A percentile compares a stretch with the other conserved stretches of the same genome.
These are phyloP conservation scores for Lordiphosa stackelbergi DNA, from an alignment of 1,140 invertebrate genomes.

Conservation along the genomic window DNA sequence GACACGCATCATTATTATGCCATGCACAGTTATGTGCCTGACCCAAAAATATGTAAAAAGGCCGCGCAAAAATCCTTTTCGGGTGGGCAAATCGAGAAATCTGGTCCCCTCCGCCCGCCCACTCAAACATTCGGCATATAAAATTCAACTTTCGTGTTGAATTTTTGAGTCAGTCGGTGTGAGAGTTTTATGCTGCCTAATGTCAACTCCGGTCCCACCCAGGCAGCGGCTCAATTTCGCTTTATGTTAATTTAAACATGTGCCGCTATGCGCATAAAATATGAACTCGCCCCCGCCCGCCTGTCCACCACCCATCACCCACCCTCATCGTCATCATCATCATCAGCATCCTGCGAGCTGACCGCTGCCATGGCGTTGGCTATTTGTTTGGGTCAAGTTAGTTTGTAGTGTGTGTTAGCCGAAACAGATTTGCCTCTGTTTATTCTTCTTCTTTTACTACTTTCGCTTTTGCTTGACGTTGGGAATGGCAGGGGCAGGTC, in stretches of 20 bases:
- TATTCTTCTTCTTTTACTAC: slow-evolving; percentile 33
- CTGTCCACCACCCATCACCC: not conserved
- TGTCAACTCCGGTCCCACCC: slow-evolving; percentile 61
- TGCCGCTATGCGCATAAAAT: slow-evolving; percentile 75
- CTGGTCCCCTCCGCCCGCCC: slow-evolving; percentile 13
- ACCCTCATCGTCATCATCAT: slow-evolving; percentile 9
- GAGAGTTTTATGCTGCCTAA: slow-evolving; percentile 49
- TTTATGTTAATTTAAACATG: slow-evolving; percentile 76
- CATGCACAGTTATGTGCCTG: slow-evolving; percentile 72
- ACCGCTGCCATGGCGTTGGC: slow-evolving; percentile 26
- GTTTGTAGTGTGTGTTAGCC: slow-evolving; percentile 42
- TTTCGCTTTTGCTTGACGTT: slow-evolving; percentile 1
- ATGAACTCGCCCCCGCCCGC: slow-evolving; percentile 42
- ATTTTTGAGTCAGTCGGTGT: slow-evolving; percentile 56
- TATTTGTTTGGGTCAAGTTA: slow-evolving; percentile 70
- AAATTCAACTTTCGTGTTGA: slow-evolving; percentile 68
- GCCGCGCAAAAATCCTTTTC: slow-evolving; percentile 62
- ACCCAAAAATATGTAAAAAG: slow-evolving; percentile 68
- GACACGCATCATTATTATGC: slow-evolving; percentile 69
- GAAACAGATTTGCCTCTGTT: slow-evolving; percentile 36
- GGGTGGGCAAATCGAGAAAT: slow-evolving; percentile 35
- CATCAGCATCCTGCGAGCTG: slow-evolving; percentile 9
- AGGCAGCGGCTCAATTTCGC: slow-evolving; percentile 68
- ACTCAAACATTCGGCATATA: slow-evolving; percentile 40
- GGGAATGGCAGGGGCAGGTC: slow-evolving; percentile 21